Evolutionary conservation across 2,113 vertebrate species (phyloP), one percentile per base, ranked within the genome.

Genomic region (Narcine bancroftii): DNA sequence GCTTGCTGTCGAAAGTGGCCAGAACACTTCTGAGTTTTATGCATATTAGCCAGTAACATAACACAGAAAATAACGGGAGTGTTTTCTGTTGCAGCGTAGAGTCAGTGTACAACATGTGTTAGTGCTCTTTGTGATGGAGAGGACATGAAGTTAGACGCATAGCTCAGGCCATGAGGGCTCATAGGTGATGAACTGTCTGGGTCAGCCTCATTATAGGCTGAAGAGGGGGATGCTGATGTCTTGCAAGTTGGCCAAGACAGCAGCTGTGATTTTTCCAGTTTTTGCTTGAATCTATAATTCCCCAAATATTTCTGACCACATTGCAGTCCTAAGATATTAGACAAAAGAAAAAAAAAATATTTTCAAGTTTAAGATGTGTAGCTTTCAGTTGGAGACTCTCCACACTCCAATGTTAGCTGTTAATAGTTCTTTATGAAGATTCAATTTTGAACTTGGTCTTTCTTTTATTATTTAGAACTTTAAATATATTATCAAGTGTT

Each of bases 161-260:
- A n/a, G 29, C 26, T 53, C 15, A 1, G 50, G 53, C 60, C 81
- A 60, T 1, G 0, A 60, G 79, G 53, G 19, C n/a, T 6, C 81
- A 7, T 29, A 87, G 81, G 81, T 63, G 36, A 6, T 60, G 81
- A 87, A 87, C 53, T 87, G 81, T 39, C 81, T 87, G 81, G 29
- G n/a, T 60, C 53, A 63, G n/a, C n/a, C 33, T 24, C 29, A 36
- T 17, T n/a, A 36, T 26, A 50, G 45, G 50, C 77, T 50, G 11
- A 0, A 2, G 45, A 10, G 77, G 77, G 26, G 77, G 33, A 15
- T 0, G 13, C 33, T 45, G 47, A 53, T 0, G 24, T 45, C 24
- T 11, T 81, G 33, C 33, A 9, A 19, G 81, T 4, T 36, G 33
- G 53, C 33, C 33, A 36, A 17, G 81, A 19, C 17, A 21, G 81